Conservation (phyloP, 2,113 vertebrate genomes). For the Lepus americanus region DNA sequence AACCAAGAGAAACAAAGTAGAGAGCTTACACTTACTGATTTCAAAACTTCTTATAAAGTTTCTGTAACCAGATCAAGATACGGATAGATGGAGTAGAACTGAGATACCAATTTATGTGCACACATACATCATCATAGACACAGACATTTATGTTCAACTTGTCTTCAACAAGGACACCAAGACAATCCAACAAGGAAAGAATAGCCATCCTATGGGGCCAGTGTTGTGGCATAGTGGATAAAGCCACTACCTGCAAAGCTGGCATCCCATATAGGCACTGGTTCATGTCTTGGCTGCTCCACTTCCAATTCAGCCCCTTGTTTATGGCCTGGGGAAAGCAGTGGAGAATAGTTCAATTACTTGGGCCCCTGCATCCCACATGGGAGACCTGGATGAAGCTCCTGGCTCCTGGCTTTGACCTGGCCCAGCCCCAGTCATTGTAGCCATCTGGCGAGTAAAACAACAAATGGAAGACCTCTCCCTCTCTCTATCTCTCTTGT, state of each 20-base stretch:
- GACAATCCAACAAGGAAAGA: not conserved
- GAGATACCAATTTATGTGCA: not conserved
- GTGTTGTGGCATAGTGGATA: no score
- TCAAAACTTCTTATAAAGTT: constrained; percentile 12
- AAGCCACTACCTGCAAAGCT: no score
- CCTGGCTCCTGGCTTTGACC: no score
- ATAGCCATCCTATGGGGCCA: not conserved
- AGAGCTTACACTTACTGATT: not conserved
- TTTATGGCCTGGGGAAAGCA: no score
- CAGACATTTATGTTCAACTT: not conserved
- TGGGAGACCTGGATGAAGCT: not conserved
- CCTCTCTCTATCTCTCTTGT: no score
- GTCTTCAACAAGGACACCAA: not conserved
- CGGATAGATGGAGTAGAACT: not conserved
- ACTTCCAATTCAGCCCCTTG: no score
- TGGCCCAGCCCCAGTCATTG: no score
- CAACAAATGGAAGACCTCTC: no score
- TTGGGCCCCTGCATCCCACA: not conserved
- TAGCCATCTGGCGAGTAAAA: no score
- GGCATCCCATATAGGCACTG: no score
- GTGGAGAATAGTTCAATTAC: no score
- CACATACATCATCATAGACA: not conserved
- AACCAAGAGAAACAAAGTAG: not conserved
- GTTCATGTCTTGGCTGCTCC: no score
- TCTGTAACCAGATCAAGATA: not conserved